phyloP scores from a whole-genome alignment of 1,140 invertebrate species.

The Medauroidea extradentata region DNA sequence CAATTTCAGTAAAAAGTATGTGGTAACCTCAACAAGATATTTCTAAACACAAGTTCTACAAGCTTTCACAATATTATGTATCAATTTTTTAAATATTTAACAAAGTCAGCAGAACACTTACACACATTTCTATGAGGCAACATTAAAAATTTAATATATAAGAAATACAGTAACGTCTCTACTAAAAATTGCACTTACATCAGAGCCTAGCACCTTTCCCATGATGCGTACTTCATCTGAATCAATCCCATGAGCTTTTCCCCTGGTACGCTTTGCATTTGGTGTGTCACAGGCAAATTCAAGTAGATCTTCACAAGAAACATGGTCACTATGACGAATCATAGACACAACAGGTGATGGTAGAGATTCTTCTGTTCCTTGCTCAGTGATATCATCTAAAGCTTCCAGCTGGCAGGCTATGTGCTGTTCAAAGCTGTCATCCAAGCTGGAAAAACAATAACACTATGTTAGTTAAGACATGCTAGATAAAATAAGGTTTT shows the following conservation, averaged over 20 bases:
- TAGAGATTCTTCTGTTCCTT: conserved; percentile 31
- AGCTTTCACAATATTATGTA: too few species aligned
- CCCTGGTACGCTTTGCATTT: conserved; percentile 53
- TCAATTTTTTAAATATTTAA: too few species aligned
- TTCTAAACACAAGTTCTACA: too few species aligned
- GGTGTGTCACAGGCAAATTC: conserved; percentile 86
- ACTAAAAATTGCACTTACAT: conserved; percentile 52
- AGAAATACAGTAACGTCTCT: too few species aligned
- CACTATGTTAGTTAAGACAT: background rate
- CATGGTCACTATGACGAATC: conserved; percentile 58
- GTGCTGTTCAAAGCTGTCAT: conserved; percentile 56
- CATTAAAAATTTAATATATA: too few species aligned
- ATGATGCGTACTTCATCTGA: conserved; percentile 90
- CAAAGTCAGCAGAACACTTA: too few species aligned
- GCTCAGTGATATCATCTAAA: conserved; percentile 47
- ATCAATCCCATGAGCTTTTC: conserved; percentile 73
- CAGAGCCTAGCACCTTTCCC: conserved; percentile 80
- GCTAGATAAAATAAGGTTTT: background rate
- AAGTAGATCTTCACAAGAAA: conserved; percentile 87
- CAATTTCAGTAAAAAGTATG: too few species aligned
- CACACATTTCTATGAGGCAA: too few species aligned
- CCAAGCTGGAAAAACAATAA: conserved; percentile 38
- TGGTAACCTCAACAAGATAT: too few species aligned
- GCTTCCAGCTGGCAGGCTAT: conserved; percentile 62
- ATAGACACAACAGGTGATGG: conserved; percentile 33